Evolutionary conservation across 2,113 vertebrate species (phyloP).

Genomic region (Vireo altiloquus): DNA sequence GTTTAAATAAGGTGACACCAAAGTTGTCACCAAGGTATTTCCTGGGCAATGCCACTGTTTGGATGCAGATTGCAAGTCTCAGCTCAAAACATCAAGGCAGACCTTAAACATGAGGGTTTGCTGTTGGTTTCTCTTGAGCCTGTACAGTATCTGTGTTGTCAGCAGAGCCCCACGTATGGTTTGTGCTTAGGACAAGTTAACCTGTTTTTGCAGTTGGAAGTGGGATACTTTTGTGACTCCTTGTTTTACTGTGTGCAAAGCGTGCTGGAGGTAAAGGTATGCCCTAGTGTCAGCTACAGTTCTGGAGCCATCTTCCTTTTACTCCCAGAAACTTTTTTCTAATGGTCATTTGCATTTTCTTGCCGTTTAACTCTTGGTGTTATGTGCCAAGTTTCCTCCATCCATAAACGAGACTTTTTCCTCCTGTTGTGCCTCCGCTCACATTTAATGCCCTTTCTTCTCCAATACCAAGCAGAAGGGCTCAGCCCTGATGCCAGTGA

Average conservation of each 20-base stretch:
- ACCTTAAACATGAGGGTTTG: neutral
- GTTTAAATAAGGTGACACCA: constrained; percentile 61
- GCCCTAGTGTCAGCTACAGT: neutral
- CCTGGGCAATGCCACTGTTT: constrained; percentile 15
- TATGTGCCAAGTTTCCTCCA: neutral
- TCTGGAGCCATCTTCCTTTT: neutral
- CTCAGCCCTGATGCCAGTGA: neutral
- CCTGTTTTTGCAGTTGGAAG: neutral
- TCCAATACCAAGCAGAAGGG: neutral
- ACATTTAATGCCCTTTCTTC: neutral
- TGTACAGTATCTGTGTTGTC: neutral
- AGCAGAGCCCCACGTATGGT: neutral
- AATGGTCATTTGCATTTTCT: neutral
- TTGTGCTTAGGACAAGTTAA: neutral
- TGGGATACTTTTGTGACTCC: neutral
- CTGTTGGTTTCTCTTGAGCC: neutral
- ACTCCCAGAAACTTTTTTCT: neutral
- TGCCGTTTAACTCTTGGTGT: neutral
- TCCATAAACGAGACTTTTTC: rapidly evolving
- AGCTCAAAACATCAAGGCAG: neutral
- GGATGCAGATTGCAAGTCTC: neutral
- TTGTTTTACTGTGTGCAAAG: neutral
- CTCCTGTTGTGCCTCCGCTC: neutral
- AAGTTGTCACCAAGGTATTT: constrained; percentile 60
- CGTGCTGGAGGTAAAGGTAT: neutral